phyloP scores from a whole-genome alignment of 2,113 vertebrate species.

The Arenaria interpres region DNA sequence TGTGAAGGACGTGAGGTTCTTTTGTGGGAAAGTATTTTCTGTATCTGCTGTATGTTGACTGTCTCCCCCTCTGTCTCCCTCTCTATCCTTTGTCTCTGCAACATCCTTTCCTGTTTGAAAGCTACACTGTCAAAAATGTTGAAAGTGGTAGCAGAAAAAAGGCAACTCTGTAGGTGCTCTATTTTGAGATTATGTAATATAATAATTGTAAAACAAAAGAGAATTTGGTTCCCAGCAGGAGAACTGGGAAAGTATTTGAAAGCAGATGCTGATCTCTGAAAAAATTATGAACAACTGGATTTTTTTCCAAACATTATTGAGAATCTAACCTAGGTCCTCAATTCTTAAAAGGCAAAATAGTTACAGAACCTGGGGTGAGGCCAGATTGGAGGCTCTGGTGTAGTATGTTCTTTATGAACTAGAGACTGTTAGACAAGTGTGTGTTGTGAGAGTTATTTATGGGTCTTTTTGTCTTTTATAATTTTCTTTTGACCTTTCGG shows the following conservation, averaged over 20 bases:
- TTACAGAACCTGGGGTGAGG: neutral
- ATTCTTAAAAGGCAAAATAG: neutral
- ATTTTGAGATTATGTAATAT: neutral
- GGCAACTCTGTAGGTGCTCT: neutral
- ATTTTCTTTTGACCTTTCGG: slow-evolving; percentile 7
- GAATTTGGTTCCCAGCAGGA: neutral
- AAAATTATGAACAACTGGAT: neutral
- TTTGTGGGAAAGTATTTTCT: neutral
- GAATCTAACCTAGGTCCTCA: neutral
- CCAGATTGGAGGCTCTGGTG: neutral
- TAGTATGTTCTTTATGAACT: neutral
- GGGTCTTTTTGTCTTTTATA: neutral
- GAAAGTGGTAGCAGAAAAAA: neutral
- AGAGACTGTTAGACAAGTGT: neutral
- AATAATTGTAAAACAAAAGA: neutral
- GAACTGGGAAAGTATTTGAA: neutral
- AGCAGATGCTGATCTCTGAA: neutral
- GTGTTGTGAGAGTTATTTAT: neutral
- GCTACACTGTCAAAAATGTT: neutral
- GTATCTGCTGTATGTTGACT: neutral
- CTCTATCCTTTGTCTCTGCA: neutral
- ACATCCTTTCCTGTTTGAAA: neutral
- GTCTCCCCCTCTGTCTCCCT: neutral
- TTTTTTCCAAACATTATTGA: neutral
- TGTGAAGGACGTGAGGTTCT: neutral